A percentile compares a stretch with the other conserved stretches of the same genome.
Evolutionary conservation across 2,888 invertebrate genomes (phyloP).

Genomic region (Silvanus unidentatus): DNA sequence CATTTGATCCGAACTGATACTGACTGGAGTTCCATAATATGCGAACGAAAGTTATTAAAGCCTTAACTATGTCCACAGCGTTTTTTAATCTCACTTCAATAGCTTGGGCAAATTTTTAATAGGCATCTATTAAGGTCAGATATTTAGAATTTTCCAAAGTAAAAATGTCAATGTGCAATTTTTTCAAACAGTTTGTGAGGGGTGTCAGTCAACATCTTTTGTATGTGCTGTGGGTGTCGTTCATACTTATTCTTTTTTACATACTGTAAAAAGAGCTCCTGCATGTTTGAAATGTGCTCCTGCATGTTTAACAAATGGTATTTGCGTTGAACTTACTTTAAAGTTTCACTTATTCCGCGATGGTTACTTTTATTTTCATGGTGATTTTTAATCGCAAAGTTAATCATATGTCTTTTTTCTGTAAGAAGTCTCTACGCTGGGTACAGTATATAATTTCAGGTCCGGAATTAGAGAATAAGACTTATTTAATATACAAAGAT

Average conservation of each 20-base stretch:
- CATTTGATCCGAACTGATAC: not conserved
- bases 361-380: too few relatives aligned
- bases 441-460: too few relatives aligned
- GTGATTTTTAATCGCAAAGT: too few relatives aligned
- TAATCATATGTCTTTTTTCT: too few relatives aligned
- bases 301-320: slow-evolving; percentile 2
- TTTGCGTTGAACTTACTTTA: not conserved
- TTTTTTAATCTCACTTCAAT: not conserved
- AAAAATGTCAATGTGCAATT: slow-evolving; percentile 5
- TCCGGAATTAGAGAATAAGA: too few relatives aligned
- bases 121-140: slow-evolving; percentile 3
- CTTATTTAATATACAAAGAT: not conserved
- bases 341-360: too few relatives aligned
- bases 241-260: slow-evolving; percentile 2
- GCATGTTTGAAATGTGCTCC: too few relatives aligned
- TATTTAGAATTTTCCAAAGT: not conserved
- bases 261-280: not conserved
- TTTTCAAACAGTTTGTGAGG: not conserved
- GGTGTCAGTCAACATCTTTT: not conserved
- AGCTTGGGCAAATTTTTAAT: slow-evolving; percentile 2
- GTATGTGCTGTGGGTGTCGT: not conserved
- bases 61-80: not conserved
- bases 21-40: slow-evolving; percentile 1
- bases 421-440: too few relatives aligned
- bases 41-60: not conserved